Evolutionary conservation across 2,888 invertebrate species (phyloP).

Genomic region (Pyrochroa serraticornis): DNA sequence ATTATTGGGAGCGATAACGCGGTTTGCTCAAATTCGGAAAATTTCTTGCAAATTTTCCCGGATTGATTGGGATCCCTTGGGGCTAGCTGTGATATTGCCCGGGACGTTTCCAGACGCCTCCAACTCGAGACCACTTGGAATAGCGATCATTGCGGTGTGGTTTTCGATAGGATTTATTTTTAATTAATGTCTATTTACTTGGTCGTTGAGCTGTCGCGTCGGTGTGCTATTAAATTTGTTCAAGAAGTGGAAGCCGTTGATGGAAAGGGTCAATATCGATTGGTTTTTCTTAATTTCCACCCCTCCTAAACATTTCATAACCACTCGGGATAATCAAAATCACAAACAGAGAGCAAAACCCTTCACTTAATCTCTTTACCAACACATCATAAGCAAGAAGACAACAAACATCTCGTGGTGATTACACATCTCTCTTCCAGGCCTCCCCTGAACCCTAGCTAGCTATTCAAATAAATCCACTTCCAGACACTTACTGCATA

Average conservation of each 20-base stretch:
- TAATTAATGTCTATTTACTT: constrained; percentile 46
- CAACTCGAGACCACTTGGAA: too few relatives aligned
- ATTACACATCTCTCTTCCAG: constrained; percentile 45
- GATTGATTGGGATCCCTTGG: too few relatives aligned
- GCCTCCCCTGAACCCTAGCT: constrained; percentile 40
- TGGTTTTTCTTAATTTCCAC: constrained; percentile 17
- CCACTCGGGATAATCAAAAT: constrained; percentile 48
- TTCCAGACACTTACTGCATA: constrained; percentile 46
- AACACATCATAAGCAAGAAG: constrained; percentile 54
- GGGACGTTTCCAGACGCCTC: too few relatives aligned
- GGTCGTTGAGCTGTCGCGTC: constrained; percentile 26
- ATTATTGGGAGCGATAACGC: too few relatives aligned
- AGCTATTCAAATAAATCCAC: constrained; percentile 52
- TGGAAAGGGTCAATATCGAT: constrained; percentile 20
- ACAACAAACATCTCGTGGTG: constrained; percentile 51
- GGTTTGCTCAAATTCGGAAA: too few relatives aligned
- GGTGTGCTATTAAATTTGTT: constrained; percentile 12
- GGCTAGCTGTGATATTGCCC: too few relatives aligned
- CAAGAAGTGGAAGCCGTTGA: constrained; percentile 10
- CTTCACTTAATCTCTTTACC: constrained; percentile 49
- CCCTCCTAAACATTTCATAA: constrained; percentile 36
- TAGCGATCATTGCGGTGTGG: constrained; percentile 15
- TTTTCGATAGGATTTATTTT: constrained; percentile 46
- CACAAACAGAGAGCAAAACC: constrained; percentile 39
- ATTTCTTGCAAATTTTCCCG: too few relatives aligned